Percentiles rank a stretch among this genome's conserved stretches.
These are phyloP conservation scores for Poeciliopsis paucimaculata DNA, from an alignment of 2,797 vertebrate genomes.

Conservation along the genomic window DNA sequence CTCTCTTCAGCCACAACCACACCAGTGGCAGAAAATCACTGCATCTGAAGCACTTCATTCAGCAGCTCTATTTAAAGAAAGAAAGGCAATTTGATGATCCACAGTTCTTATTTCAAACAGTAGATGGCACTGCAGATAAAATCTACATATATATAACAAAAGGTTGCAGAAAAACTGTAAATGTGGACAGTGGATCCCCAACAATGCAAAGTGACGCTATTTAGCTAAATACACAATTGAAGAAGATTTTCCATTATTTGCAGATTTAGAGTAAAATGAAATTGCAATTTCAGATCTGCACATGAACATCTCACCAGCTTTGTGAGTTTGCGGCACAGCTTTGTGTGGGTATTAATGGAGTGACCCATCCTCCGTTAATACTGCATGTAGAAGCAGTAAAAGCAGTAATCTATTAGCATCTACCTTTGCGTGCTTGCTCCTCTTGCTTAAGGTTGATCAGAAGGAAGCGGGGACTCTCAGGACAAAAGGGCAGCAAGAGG, in stretches of 20 bases:
- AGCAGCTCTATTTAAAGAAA: not conserved
- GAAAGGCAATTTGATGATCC: not conserved
- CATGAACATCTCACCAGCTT: no score
- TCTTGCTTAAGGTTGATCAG: conserved; percentile 89
- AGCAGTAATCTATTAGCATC: not conserved
- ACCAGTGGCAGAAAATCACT: not conserved
- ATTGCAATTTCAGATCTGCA: not conserved
- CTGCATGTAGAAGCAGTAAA: not conserved
- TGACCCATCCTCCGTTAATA: not conserved
- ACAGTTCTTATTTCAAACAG: not conserved
- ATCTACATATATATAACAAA: not conserved
- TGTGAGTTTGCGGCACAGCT: no score
- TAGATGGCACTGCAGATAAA: not conserved
- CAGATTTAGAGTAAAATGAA: not conserved
- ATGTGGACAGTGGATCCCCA: not conserved
- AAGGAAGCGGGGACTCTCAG: conserved; percentile 90
- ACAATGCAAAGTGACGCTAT: not conserved
- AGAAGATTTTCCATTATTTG: not conserved
- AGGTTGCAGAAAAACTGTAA: not conserved
- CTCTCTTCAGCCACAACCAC: not conserved
- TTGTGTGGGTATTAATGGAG: not conserved
- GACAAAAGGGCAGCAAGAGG: conserved; percentile 87
- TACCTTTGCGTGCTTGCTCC: conserved; percentile 87
- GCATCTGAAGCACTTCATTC: not conserved
- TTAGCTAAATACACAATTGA: not conserved